Evolutionary conservation across 1,140 invertebrate genomes (phyloP).

Genomic region (Ceratina japonica): DNA sequence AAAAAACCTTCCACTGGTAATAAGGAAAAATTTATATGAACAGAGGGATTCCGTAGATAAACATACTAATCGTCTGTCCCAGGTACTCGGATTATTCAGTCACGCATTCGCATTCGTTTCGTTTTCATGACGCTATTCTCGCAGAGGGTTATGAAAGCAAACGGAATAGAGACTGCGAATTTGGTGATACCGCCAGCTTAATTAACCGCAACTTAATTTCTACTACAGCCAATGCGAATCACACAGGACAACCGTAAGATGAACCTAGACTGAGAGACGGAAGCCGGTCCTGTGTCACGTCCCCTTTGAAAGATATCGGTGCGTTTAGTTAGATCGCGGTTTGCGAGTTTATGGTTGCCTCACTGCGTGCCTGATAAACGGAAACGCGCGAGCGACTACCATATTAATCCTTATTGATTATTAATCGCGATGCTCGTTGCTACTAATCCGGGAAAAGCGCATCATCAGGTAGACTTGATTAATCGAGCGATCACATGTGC

Average conservation of each 20-base stretch:
- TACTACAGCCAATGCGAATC: constrained; percentile 35
- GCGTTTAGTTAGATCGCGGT: constrained; percentile 39
- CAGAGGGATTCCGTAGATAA: too few relatives aligned
- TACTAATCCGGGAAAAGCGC: constrained; percentile 37
- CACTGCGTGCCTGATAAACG: constrained; percentile 54
- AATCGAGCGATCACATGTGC: background rate
- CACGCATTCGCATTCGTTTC: too few relatives aligned
- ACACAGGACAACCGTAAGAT: background rate
- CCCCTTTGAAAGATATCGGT: background rate
- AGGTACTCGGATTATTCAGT: too few relatives aligned
- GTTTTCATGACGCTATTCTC: too few relatives aligned
- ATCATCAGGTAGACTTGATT: constrained; percentile 15
- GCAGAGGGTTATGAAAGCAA: too few relatives aligned
- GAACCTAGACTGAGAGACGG: background rate
- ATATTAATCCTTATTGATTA: constrained; percentile 33
- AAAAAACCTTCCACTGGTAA: background rate
- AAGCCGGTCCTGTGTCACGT: background rate
- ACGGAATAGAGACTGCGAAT: too few relatives aligned
- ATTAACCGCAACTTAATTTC: constrained; percentile 59
- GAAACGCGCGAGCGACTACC: constrained; percentile 29
- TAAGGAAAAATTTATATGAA: too few relatives aligned
- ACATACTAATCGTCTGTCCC: too few relatives aligned
- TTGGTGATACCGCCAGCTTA: too few relatives aligned
- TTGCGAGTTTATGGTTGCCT: constrained; percentile 48
- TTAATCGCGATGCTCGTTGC: constrained; percentile 35